These are phyloP conservation scores for Chloroclystis v-ata DNA, from an alignment of 2,888 invertebrate genomes.

Conservation along the genomic window DNA sequence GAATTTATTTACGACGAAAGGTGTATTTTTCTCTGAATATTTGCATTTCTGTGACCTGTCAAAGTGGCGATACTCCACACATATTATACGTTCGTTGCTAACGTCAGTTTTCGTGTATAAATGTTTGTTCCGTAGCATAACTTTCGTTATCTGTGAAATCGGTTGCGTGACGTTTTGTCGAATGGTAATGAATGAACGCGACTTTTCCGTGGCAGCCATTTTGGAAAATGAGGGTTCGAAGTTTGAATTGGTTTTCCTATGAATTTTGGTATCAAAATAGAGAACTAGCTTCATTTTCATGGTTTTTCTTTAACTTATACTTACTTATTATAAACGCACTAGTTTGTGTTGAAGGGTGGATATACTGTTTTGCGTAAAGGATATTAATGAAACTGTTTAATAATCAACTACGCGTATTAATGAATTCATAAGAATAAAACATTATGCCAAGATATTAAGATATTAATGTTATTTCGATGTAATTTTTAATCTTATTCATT, in stretches of 20 bases:
- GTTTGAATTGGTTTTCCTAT: conserved; percentile 13
- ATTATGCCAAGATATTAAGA: no score
- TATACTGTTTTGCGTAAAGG: no score
- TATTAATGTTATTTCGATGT: no score
- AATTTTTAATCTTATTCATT: no score
- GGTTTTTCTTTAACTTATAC: no score
- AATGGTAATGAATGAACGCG: conserved; percentile 49
- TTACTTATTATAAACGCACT: no score
- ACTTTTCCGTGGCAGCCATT: conserved; percentile 46
- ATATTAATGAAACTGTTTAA: no score
- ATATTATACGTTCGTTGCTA: conserved; percentile 24
- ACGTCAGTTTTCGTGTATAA: conserved; percentile 24
- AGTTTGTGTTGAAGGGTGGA: no score
- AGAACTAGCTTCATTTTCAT: no score
- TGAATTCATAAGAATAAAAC: no score
- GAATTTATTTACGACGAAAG: no score
- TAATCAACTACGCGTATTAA: no score
- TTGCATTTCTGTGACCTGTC: conserved; percentile 14
- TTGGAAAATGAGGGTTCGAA: conserved; percentile 44
- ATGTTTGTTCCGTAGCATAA: conserved; percentile 26
- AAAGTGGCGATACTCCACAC: conserved; percentile 16
- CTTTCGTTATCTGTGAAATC: conserved; percentile 29
- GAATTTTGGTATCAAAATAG: conserved; percentile 15
- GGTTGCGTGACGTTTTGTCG: conserved; percentile 40
- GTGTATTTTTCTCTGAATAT: background rate